Conservation (phyloP, 2,797 vertebrate genomes). For the Bovichtus diacanthus region DNA sequence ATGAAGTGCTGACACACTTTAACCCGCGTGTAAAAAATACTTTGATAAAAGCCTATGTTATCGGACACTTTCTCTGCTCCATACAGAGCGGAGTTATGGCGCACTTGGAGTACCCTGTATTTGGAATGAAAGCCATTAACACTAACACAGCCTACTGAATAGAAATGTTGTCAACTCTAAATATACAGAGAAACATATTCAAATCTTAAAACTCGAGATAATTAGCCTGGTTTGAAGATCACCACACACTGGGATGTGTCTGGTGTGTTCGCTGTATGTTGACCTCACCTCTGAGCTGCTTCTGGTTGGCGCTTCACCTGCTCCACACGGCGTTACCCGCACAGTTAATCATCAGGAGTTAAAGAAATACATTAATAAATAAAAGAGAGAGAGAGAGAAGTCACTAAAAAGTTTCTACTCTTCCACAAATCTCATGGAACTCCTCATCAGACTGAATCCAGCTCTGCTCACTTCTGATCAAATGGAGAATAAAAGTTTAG, state of each 20-base stretch:
- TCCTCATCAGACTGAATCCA: background rate
- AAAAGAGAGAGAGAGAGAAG: too few species aligned
- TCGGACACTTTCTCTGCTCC: background rate
- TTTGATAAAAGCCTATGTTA: too few species aligned
- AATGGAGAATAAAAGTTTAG: background rate
- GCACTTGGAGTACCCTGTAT: background rate
- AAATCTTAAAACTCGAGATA: too few species aligned
- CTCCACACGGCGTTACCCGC: background rate
- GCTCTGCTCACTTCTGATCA: background rate
- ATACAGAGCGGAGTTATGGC: too few species aligned
- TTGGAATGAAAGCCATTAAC: background rate
- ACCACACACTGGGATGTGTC: background rate
- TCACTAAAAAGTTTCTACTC: background rate
- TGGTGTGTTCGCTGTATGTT: slow-evolving; percentile 2
- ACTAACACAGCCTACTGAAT: background rate
- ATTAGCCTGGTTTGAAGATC: background rate
- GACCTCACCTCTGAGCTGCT: background rate
- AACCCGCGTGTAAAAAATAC: background rate
- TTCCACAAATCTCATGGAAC: background rate
- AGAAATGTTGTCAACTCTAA: background rate
- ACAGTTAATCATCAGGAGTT: background rate
- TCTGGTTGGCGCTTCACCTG: slow-evolving; percentile 31
- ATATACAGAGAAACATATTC: background rate
- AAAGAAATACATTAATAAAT: too few species aligned
- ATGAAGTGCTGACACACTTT: background rate